Percentiles rank a stretch among this genome's conserved stretches.
Conservation (phyloP, 2,797 vertebrate species). For the Ispidina lecontei region DNA sequence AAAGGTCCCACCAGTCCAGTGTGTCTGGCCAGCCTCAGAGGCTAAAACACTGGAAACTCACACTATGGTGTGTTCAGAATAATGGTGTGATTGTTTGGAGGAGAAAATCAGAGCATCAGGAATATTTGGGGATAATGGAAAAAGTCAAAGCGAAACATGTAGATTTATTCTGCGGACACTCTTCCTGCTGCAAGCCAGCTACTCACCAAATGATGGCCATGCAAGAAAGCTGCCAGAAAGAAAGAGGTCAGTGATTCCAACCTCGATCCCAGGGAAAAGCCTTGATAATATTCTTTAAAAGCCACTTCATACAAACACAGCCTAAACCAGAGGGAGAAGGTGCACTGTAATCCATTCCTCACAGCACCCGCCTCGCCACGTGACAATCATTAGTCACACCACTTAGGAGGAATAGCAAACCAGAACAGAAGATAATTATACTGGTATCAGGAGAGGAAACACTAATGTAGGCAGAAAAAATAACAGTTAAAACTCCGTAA, state of each 20-base stretch:
- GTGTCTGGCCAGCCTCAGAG: neutral
- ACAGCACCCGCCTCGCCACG: neutral
- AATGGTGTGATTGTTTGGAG: neutral
- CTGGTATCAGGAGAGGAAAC: neutral
- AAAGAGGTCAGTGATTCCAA: neutral
- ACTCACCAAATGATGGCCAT: neutral
- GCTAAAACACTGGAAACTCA: neutral
- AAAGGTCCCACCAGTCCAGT: neutral
- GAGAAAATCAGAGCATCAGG: neutral
- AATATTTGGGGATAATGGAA: neutral
- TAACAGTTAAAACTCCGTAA: neutral
- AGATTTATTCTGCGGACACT: accelerated
- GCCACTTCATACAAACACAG: accelerated
- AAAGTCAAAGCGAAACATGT: neutral
- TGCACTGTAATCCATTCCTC: accelerated
- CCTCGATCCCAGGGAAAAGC: neutral
- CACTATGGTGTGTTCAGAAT: too few species aligned
- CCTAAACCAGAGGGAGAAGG: neutral
- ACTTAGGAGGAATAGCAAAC: neutral
- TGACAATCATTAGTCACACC: neutral
- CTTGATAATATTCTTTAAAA: neutral
- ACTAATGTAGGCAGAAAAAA: neutral
- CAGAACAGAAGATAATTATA: neutral
- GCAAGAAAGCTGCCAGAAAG: neutral
- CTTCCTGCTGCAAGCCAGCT: neutral